A percentile compares a stretch with the other conserved stretches of the same genome.
Conservation (phyloP, 2,888 invertebrate species). For the Prosopocoilus inquinatus region DNA sequence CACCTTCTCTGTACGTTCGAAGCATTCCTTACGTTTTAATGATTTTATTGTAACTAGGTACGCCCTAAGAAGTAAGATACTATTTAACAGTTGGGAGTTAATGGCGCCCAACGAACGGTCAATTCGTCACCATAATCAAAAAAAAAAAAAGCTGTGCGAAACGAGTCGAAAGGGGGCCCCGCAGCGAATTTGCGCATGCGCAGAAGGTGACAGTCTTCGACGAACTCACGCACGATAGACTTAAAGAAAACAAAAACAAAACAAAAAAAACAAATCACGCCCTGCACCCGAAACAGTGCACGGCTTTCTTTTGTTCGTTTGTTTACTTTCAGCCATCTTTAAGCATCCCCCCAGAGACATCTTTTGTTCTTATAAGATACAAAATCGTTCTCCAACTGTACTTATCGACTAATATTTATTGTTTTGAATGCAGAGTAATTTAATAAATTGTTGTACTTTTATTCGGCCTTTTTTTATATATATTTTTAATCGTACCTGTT, state of each 20-base stretch:
- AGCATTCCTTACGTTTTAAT: not conserved
- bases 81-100: not conserved
- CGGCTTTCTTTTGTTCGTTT: not conserved
- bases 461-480: not conserved
- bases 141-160: too few relatives aligned
- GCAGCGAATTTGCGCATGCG: too few relatives aligned
- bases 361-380: not conserved
- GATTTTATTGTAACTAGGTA: not conserved
- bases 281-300: not conserved
- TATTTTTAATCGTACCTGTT: not conserved
- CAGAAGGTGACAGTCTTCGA: too few relatives aligned
- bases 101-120: not conserved
- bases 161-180: too few relatives aligned
- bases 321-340: not conserved
- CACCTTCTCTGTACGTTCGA: not conserved
- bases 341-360: not conserved
- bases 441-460: conserved; percentile 21
- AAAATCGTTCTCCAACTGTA: not conserved
- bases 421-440: conserved; percentile 20
- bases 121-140: too few relatives aligned
- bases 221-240: too few relatives aligned
- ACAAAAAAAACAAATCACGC: too few relatives aligned
- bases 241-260: too few relatives aligned
- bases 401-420: conserved; percentile 18
- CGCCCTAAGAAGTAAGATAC: not conserved